phyloP scores from a whole-genome alignment of 2,797 vertebrate genomes.

The Acridotheres tristis region DNA sequence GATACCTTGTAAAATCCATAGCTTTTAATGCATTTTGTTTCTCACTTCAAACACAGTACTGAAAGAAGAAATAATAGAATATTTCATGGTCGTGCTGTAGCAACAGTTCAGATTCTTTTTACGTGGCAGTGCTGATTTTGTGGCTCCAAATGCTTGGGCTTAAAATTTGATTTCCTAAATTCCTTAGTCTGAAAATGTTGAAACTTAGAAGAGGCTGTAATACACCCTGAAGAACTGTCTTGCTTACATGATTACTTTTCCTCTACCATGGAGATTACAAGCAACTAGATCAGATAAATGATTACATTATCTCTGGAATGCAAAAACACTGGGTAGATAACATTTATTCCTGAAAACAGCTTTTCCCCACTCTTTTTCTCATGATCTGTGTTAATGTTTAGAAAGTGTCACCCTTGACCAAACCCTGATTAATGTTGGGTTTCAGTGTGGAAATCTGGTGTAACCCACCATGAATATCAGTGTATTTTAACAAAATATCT shows the following conservation, averaged over 20 bases:
- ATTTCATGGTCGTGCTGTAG: background rate
- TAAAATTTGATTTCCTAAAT: background rate
- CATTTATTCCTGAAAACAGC: background rate
- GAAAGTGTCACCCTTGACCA: background rate
- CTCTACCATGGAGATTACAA: background rate
- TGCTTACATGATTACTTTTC: background rate
- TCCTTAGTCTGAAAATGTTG: background rate
- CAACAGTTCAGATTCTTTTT: background rate
- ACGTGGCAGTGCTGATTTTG: background rate
- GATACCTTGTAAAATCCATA: constrained; percentile 16
- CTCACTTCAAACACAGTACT: background rate
- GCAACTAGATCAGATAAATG: background rate
- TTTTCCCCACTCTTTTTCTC: background rate
- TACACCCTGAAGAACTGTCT: background rate
- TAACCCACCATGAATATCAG: background rate
- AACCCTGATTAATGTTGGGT: background rate
- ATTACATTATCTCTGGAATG: background rate
- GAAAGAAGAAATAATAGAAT: background rate
- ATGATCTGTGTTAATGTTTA: background rate
- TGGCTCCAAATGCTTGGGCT: background rate
- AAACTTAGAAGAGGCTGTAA: background rate
- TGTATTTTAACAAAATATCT: background rate
- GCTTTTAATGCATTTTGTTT: constrained; percentile 24
- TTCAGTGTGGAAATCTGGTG: background rate
- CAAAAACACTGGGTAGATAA: background rate